phyloP scores from a whole-genome alignment of 2,113 vertebrate species.

The Ceratotherium simum region DNA sequence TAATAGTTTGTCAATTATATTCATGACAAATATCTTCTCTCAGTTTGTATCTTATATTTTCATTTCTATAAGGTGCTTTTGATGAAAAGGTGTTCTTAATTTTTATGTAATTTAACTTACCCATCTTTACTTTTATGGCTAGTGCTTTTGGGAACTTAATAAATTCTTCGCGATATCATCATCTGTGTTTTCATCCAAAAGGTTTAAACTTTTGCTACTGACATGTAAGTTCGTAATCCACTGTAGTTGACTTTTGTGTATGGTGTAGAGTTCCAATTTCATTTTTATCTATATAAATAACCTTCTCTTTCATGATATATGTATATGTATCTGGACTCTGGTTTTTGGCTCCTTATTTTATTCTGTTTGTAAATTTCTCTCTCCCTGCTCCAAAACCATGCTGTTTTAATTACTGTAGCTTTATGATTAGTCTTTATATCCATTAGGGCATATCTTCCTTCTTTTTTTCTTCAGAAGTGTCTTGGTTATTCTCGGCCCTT shows the following conservation, averaged over 20 bases:
- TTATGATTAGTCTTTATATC: slow-evolving; percentile 61
- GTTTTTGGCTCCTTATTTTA: background rate
- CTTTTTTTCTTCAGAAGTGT: slow-evolving; percentile 20
- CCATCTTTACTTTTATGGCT: background rate
- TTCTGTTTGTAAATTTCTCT: slow-evolving; percentile 11
- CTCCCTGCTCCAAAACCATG: background rate
- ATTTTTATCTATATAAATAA: background rate
- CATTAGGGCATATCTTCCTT: background rate
- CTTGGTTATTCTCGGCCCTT: slow-evolving; percentile 60
- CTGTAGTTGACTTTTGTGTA: background rate
- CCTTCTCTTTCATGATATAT: background rate
- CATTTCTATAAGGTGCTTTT: background rate
- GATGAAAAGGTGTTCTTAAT: slow-evolving; percentile 33
- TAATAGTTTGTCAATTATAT: background rate
- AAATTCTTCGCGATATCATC: background rate
- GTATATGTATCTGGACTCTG: background rate
- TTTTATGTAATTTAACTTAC: background rate
- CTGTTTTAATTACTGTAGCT: slow-evolving; percentile 60
- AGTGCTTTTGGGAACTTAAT: slow-evolving; percentile 21
- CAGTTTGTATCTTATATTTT: background rate
- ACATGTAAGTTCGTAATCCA: background rate
- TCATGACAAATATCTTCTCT: background rate
- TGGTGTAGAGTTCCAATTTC: background rate
- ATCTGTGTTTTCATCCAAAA: background rate
- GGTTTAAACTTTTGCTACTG: slow-evolving; percentile 10